Conservation (phyloP, 1,140 invertebrate species). For the Lordiphosa collinella region DNA sequence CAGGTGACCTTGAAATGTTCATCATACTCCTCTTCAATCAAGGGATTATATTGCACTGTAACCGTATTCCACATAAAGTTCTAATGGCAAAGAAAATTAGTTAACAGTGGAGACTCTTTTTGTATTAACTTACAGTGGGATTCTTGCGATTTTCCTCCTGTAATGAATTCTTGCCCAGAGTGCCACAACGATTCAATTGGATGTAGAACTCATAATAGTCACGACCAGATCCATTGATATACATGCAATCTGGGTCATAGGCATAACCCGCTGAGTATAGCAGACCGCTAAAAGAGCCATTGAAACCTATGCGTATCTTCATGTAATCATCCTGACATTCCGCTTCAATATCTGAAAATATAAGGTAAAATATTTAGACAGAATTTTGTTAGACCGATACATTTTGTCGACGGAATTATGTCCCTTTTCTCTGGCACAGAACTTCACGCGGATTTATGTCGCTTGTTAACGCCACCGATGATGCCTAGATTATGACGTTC, state of each 20-base stretch:
- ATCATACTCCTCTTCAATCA: conserved; percentile 96
- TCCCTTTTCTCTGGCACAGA: too few relatives aligned
- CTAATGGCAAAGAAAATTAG: conserved; percentile 82
- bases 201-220: conserved; percentile 97
- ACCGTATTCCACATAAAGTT: conserved; percentile 98
- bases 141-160: conserved; percentile 91
- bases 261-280: conserved; percentile 96
- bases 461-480: too few relatives aligned
- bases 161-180: conserved; percentile 91
- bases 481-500: too few relatives aligned
- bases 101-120: neutral
- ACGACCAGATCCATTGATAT: conserved; percentile 94
- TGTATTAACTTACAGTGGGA: conserved; percentile 84
- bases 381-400: too few relatives aligned
- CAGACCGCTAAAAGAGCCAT: conserved; percentile 92
- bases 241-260: conserved; percentile 96
- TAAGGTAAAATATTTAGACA: neutral
- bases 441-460: too few relatives aligned
- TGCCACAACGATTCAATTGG: conserved; percentile 94
- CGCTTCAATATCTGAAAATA: conserved; percentile 91
- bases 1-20: conserved; percentile 96
- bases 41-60: conserved; percentile 94
- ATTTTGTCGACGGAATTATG: too few relatives aligned
- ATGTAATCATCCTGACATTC: conserved; percentile 97
- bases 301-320: conserved; percentile 95